Evolutionary conservation across 2,797 vertebrate genomes (phyloP), one percentile per base, ranked within the genome.

Genomic region (Lophotriccus pileatus): DNA sequence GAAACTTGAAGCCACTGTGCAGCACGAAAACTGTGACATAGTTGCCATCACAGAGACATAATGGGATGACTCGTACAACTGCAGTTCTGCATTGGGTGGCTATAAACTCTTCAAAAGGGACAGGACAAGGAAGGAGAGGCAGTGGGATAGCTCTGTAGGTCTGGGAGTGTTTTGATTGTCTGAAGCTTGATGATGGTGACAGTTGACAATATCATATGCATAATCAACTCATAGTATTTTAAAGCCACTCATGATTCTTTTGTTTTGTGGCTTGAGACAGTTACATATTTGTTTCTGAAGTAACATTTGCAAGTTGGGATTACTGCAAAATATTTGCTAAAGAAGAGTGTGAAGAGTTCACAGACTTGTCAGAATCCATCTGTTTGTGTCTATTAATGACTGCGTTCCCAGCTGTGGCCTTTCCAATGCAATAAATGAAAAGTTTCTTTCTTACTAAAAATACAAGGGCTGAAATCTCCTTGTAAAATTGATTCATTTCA

Each of bases 261-360:
- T 53, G 34, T 46, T 86, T 80, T 50, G 17, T 62, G 68, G 44
- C 37, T 83, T 58, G 53, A 94, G 90, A 81, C 41, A 91, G 63
- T 74, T 94, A 67, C 82, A 69, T 94, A 94, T 97, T 96, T 97
- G 92, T 96, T 97, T 96, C 92, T 95, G 62, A 88, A 95, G 68
- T 37, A 94, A 77, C 89, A 96, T 66, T 84, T 95, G 94, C 93
- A 96, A 90, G 41, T 95, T 78, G 87, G 94, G 76, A 97, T 95
- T 92, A 86, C 93, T 94, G 74, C 43, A 97, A 97, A 97, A 96
- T 95, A 95, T 97, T 97, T 97, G 95, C 91, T 96, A 92, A 93
- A 88, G 92, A 87, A 75, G 79, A 93, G 88, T 80, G 87, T 90
- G 92, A 96, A 90, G 83, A 95, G 95, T 94, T 93, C 84, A 96